Percentiles rank a stretch among this genome's conserved stretches.
These are phyloP conservation scores for Drosophila tanythrix DNA, from an alignment of 2,888 invertebrate species.

Conservation along the genomic window DNA sequence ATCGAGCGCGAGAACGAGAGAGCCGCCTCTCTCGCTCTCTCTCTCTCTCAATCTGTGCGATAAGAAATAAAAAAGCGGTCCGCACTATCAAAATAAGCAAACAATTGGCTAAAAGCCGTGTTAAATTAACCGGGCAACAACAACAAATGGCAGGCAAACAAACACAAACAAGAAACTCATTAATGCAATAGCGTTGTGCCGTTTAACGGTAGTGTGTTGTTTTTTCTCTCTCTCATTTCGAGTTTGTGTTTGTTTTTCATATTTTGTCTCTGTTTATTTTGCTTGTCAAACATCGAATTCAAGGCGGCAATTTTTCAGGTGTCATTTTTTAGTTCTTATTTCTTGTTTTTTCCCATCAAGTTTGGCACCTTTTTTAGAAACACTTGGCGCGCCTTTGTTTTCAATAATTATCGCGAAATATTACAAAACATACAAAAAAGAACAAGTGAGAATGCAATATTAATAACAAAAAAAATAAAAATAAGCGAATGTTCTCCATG, in stretches of 20 bases:
- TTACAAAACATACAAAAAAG: slow-evolving; percentile 39
- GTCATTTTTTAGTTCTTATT: slow-evolving; percentile 43
- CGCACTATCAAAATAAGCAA: slow-evolving; percentile 59
- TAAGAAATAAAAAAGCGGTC: slow-evolving; percentile 39
- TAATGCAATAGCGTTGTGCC: slow-evolving; percentile 50
- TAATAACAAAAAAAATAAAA: slow-evolving; percentile 6
- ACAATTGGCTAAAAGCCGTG: slow-evolving; percentile 60
- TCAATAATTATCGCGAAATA: slow-evolving; percentile 54
- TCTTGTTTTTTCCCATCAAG: slow-evolving; percentile 29
- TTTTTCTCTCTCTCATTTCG: slow-evolving; percentile 14
- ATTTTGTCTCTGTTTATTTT: slow-evolving; percentile 48
- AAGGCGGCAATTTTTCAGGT: slow-evolving; percentile 57
- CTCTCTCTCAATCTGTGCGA: slow-evolving; percentile 17
- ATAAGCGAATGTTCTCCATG: slow-evolving; percentile 36
- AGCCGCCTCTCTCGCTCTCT: slow-evolving; percentile 32
- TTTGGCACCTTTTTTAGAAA: slow-evolving; percentile 39
- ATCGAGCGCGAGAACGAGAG: slow-evolving; percentile 42
- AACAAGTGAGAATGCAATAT: slow-evolving; percentile 38
- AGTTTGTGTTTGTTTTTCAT: slow-evolving; percentile 39
- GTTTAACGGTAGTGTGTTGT: slow-evolving; percentile 68
- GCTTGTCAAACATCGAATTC: slow-evolving; percentile 32
- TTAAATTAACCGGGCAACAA: slow-evolving; percentile 63
- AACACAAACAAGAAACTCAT: slow-evolving; percentile 66
- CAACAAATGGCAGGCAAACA: slow-evolving; percentile 59
- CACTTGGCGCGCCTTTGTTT: slow-evolving; percentile 52